Evolutionary conservation across 2,888 invertebrate species (phyloP).

Genomic region (Hyalella azteca): DNA sequence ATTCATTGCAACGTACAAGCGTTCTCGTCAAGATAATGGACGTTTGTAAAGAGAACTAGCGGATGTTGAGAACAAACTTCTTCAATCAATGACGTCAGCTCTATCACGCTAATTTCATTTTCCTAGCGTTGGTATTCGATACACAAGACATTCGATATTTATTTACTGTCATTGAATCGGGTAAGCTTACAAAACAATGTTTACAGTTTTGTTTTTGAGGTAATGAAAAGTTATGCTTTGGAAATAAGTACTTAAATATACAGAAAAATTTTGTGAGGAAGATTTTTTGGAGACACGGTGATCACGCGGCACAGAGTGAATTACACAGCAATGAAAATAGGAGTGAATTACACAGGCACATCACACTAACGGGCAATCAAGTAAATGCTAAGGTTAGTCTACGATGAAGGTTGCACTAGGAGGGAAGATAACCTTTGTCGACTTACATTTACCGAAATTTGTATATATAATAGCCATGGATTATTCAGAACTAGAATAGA

Average conservation of each 20-base stretch:
- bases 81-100: no score
- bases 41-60: no score
- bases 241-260: conserved; percentile 37
- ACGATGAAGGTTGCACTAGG: conserved; percentile 32
- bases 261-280: conserved; percentile 18
- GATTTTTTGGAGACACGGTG: background rate
- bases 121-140: no score
- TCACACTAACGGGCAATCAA: conserved; percentile 34
- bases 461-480: conserved; percentile 37
- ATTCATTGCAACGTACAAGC: no score
- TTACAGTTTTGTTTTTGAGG: conserved; percentile 36
- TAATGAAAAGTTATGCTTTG: conserved; percentile 23
- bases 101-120: no score
- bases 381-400: conserved; percentile 37
- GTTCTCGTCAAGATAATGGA: no score
- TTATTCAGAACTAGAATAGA: conserved; percentile 25
- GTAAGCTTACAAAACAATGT: conserved; percentile 28
- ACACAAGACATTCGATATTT: conserved; percentile 5
- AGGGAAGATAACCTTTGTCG: background rate
- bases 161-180: conserved; percentile 32
- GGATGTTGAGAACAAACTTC: no score
- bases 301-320: background rate
- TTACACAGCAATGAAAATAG: background rate
- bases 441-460: conserved; percentile 24
- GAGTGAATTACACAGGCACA: background rate